A percentile compares a stretch with the other conserved stretches of the same genome.
Conservation (phyloP, 53 echinoderm and acorn worm species). For the Stichopus horrens region DNA sequence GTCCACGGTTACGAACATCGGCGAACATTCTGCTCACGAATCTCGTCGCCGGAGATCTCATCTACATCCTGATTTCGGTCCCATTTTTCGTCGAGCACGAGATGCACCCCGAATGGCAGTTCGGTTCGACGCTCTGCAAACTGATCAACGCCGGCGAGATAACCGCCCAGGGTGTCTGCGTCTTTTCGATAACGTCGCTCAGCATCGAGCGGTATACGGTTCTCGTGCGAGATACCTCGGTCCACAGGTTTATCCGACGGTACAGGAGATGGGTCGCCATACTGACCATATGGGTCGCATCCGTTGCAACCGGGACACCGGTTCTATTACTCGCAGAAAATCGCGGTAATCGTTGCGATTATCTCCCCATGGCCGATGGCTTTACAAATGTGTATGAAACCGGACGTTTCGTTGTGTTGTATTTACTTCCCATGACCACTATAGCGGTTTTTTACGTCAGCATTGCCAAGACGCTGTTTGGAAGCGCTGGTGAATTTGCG, state of each 20-base stretch:
- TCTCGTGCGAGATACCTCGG: conserved; percentile 70
- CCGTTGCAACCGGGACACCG: conserved; percentile 40
- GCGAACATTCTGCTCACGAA: conserved; percentile 87
- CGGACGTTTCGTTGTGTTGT: conserved; percentile 54
- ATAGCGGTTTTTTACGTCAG: conserved; percentile 64
- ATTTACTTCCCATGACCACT: conserved; percentile 63
- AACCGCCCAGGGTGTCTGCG: conserved; percentile 77
- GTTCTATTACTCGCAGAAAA: conserved; percentile 48
- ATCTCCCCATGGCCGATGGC: not conserved
- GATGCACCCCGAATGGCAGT: conserved; percentile 53
- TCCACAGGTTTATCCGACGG: conserved; percentile 61
- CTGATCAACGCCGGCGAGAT: conserved; percentile 59
- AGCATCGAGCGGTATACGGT: conserved; percentile 85
- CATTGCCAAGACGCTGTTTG: conserved; percentile 73
- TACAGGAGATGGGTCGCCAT: conserved; percentile 46
- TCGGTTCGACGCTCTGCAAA: conserved; percentile 58
- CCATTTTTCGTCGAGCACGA: conserved; percentile 65
- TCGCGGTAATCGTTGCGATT: conserved; percentile 10
- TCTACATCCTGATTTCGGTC: conserved; percentile 67
- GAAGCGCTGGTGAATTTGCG: conserved; percentile 67
- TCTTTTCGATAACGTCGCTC: conserved; percentile 74
- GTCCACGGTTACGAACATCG: conserved; percentile 73
- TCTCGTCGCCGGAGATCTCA: conserved; percentile 73
- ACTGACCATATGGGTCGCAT: conserved; percentile 40
- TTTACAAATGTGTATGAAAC: conserved; percentile 63